phyloP scores from a whole-genome alignment of 1,140 invertebrate genomes.

The Philotrypesis tridentata region DNA sequence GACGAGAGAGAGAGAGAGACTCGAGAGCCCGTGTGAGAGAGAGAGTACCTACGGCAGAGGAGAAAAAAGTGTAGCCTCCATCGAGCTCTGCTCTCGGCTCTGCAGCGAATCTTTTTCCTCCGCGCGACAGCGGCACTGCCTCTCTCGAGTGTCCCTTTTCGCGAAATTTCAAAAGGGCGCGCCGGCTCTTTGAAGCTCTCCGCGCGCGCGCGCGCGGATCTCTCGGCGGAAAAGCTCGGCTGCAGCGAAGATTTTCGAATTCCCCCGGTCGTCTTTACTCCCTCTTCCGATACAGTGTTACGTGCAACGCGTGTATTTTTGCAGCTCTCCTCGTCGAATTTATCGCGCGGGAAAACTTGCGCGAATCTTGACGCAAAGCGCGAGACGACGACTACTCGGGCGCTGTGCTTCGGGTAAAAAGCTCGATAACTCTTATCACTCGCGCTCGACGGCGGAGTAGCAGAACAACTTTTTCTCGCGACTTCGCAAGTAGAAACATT shows the following conservation, averaged over 20 bases:
- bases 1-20: too few species aligned
- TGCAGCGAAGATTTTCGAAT: background rate
- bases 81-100: background rate
- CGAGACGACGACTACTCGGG: too few species aligned
- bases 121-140: background rate
- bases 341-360: background rate
- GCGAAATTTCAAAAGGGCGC: slow-evolving; percentile 8
- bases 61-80: background rate
- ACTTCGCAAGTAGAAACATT: slow-evolving; percentile 20
- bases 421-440: slow-evolving; percentile 26
- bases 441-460: background rate
- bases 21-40: background rate
- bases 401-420: background rate
- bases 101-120: slow-evolving; percentile 1
- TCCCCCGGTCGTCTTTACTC: background rate
- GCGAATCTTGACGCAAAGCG: slow-evolving; percentile 6
- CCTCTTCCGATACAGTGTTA: too few species aligned
- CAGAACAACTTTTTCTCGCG: slow-evolving; percentile 27
- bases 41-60: background rate
- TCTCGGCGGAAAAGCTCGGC: background rate
- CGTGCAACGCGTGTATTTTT: too few species aligned
- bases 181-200: background rate
- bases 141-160: background rate
- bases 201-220: background rate
- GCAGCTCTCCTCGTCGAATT: background rate